A percentile compares a stretch with the other conserved stretches of the same genome.
Conservation (phyloP, 2,113 vertebrate genomes). For the Pterocles burchelli region DNA sequence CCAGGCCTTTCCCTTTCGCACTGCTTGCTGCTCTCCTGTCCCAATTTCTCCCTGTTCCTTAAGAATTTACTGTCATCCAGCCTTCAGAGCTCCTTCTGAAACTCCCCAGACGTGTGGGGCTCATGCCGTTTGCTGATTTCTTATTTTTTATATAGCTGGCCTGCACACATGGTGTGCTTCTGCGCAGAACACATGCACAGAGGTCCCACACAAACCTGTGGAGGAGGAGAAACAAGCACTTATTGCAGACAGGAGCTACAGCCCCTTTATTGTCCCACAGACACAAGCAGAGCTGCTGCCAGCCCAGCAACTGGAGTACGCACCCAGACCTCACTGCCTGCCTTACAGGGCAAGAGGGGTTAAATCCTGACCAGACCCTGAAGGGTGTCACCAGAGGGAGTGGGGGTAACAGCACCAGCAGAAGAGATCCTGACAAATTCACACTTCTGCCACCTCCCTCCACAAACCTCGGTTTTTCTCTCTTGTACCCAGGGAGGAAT, state of each 20-base stretch:
- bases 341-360: no score
- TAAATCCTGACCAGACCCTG: neutral
- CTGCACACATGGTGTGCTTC: neutral
- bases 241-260: neutral
- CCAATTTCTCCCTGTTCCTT: neutral
- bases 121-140: neutral
- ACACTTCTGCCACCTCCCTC: neutral
- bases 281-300: neutral
- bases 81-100: neutral
- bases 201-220: neutral
- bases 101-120: neutral
- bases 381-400: neutral
- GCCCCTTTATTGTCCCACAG: neutral
- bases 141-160: neutral
- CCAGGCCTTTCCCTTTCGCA: neutral
- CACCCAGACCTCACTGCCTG: neutral
- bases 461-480: neutral
- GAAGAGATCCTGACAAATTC: neutral
- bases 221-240: neutral
- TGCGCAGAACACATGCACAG: neutral
- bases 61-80: neutral
- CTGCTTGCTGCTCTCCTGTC: neutral
- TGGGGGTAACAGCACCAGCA: neutral
- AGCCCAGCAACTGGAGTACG: neutral
- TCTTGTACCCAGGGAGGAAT: neutral